Percentiles rank a stretch among this genome's conserved stretches.
phyloP scores from a whole-genome alignment of 2,888 invertebrate genomes.

The Erpobdella octoculata region DNA sequence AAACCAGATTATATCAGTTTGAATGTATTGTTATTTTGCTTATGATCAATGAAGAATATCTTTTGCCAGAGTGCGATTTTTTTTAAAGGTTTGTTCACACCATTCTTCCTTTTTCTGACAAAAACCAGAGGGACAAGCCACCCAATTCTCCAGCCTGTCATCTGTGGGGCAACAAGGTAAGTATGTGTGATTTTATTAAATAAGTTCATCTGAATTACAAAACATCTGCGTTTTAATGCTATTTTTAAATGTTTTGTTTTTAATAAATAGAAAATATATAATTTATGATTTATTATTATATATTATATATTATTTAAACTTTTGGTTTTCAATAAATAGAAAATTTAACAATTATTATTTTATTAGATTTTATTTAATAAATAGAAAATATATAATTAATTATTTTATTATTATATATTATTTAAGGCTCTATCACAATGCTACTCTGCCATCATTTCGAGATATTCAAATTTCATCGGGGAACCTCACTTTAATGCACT shows the following conservation, averaged over 20 bases:
- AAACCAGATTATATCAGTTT: too few species aligned
- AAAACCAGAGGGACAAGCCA: conserved; percentile 77
- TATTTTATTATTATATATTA: not conserved
- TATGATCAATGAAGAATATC: too few species aligned
- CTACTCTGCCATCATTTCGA: conserved; percentile 64
- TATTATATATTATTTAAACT: not conserved
- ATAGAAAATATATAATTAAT: not conserved
- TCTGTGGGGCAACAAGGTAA: conserved; percentile 83
- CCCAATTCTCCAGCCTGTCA: conserved; percentile 82
- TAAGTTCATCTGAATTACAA: too few species aligned
- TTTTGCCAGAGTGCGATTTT: too few species aligned
- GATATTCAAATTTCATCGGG: conserved; percentile 83
- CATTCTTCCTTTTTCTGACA: conserved; percentile 60
- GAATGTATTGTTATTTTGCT: too few species aligned
- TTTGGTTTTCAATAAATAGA: not conserved
- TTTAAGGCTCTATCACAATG: conserved; percentile 31
- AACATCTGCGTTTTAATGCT: too few species aligned
- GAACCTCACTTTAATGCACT: conserved; percentile 84
- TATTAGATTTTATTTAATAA: conserved; percentile 10
- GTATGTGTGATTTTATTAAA: too few species aligned
- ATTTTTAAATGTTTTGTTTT: not conserved
- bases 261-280: not conserved
- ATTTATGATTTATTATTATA: not conserved
- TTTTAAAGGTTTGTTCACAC: conserved; percentile 74
- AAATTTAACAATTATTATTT: not conserved